phyloP scores from a whole-genome alignment of 2,113 vertebrate genomes.

The Oostethus manadensis region DNA sequence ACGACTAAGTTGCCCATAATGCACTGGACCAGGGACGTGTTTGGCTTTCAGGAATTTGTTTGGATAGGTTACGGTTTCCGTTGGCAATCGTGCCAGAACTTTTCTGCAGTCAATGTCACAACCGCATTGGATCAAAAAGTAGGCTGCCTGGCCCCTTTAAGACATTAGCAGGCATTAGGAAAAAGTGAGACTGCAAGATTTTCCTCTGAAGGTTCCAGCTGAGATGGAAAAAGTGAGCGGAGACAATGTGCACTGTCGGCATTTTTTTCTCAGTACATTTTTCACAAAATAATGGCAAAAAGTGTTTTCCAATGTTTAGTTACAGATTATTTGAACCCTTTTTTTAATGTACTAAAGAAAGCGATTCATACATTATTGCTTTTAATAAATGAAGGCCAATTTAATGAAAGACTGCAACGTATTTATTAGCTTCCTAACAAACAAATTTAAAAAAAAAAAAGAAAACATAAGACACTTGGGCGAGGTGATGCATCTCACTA shows the following conservation, averaged over 20 bases:
- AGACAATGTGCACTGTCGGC: constrained; percentile 10
- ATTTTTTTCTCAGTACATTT: background rate
- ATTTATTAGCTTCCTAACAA: background rate
- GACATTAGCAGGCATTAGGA: constrained; percentile 23
- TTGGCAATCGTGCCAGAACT: background rate
- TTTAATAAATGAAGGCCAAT: no score
- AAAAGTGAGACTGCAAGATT: constrained; percentile 41
- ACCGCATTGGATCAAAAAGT: constrained; percentile 27
- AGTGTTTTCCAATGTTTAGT: background rate
- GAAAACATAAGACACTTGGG: background rate
- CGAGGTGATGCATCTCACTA: background rate
- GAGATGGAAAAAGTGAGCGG: constrained; percentile 43
- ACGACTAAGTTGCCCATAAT: constrained; percentile 37
- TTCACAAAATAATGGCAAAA: constrained; percentile 26
- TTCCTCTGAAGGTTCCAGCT: constrained; percentile 48
- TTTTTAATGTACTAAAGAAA: no score
- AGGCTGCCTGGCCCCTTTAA: constrained; percentile 29
- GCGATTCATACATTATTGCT: no score
- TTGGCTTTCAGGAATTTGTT: constrained; percentile 3
- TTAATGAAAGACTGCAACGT: no score
- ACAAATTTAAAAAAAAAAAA: background rate
- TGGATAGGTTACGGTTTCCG: constrained; percentile 6
- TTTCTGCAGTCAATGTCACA: constrained; percentile 8
- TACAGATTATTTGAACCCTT: background rate
- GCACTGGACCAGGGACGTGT: constrained; percentile 4